A percentile compares a stretch with the other conserved stretches of the same genome.
phyloP scores from a whole-genome alignment of 1,140 invertebrate species.

The Polypedilum pembai region DNA sequence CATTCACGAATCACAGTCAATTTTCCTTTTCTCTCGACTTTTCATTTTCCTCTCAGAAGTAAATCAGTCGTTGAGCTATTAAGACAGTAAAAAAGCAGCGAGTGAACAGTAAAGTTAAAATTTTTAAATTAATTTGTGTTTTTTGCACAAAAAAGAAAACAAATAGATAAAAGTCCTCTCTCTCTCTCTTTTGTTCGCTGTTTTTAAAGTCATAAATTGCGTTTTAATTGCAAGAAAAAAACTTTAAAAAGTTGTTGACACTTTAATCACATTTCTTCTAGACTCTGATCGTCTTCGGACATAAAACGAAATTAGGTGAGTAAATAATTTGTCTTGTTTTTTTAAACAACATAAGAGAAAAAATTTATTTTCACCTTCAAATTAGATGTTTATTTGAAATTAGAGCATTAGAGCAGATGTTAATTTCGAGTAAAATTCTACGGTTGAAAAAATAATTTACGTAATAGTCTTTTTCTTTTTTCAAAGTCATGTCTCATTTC shows the following conservation, averaged over 20 bases:
- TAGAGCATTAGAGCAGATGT: neutral
- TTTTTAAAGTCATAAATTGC: neutral
- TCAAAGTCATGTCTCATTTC: conserved; percentile 4
- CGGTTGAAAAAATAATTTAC: neutral
- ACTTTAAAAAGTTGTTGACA: neutral
- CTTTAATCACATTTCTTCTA: neutral
- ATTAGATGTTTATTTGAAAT: neutral
- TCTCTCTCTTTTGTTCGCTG: neutral
- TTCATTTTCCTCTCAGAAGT: neutral
- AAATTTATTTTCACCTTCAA: neutral
- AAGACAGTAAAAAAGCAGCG: neutral
- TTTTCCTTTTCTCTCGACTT: neutral
- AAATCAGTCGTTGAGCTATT: neutral
- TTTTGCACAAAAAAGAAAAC: too few relatives aligned
- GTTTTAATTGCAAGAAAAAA: neutral
- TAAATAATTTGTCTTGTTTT: neutral
- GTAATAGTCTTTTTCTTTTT: conserved; percentile 13
- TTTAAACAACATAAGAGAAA: neutral
- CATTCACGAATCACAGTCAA: neutral
- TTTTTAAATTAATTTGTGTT: too few relatives aligned
- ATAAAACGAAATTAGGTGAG: neutral
- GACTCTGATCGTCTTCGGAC: neutral
- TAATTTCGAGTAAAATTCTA: neutral
- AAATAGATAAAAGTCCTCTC: neutral
- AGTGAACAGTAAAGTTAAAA: neutral